Base-by-base conservation (phyloP, 2,888 invertebrate species). In the Mythimna pallens region DNA sequence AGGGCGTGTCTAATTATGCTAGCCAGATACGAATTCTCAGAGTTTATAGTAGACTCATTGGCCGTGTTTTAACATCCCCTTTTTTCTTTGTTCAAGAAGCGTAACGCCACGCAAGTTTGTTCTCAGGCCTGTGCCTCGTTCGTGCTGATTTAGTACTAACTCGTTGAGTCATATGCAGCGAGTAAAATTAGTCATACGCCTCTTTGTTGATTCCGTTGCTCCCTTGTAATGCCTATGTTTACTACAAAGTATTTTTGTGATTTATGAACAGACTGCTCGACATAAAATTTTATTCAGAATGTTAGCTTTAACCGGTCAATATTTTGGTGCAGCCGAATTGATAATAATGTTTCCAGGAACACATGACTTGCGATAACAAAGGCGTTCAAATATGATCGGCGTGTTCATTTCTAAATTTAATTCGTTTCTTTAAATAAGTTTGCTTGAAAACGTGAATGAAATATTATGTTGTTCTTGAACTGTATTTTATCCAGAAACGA, bases 51-150 rank as follows among this genome's bases (percentile, higher is more conserved):
- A 89, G 87, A 91, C 90, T 92, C 90, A 92, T 91, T 90, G 90
- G 88, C 88, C 91, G 89, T 90, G 89, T 90, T 92, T 90, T 87
- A 88, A 89, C 90, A 93, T 91, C 93, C 93, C 93, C 93, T 93
- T 94, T 79, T 94, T 94, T 92, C 94, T 93, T 93, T 95, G 95
- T 92, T 91, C 93, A 94, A 88, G 90, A 86, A 93, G 91, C 95
- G 94, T 94, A 92, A 92, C 95, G 92, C 93, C 93, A 94, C 93
- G 94, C 94, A 92, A 94, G 91, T 90, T 81, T 86, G 92, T 95
- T 95, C 95, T 92, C 94, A 94, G 90, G 93, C 91, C 79, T 62
- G 79, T 87, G 87, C 85, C 75, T 84, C 87, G 89, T 89, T 90
- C 80, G 86, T 86, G 88, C 91, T 88, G 89, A 90, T 89, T 92